Base-by-base conservation (phyloP, 2,113 vertebrate species). In the Gymnobelideus leadbeateri region DNA sequence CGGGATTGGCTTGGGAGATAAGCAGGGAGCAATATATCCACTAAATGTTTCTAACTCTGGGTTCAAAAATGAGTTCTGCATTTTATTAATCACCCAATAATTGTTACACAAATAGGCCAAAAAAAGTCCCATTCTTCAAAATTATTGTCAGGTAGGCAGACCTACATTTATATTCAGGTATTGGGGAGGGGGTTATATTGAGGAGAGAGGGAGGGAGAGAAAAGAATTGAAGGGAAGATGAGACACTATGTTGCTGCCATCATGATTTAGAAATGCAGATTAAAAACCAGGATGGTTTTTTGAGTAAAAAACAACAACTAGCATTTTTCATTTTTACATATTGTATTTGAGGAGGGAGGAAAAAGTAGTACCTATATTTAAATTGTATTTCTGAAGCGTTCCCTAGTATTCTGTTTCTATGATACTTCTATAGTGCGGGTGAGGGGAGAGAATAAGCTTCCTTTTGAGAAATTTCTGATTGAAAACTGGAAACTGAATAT, bases 51-150 rank as follows among this genome's bases (percentile, higher is more conserved):
- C 57, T 93, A 97, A 93, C 91, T 97, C 95, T 97, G 97, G 57
- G 92, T 54, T 94, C 19, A 89, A 97, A 61, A 9, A 96, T n/a
- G 96, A 11, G 89, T 92, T 91, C 9, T 46, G 54, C 49, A 97
- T 93, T 97, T 96, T 92, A 92, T 90, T 96, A 97, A 93, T 96
- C 96, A 96, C 96, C 94, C 97, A 14, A 4, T 90, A 95, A 91
- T 94, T 96, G 37, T 93, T 91, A 52, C 89, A 91, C 3, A 51
- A 1, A 93, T 94, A 93, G 68, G 46, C 91, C 94, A 97, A 93
- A 51, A 95, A 94, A 68, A 68, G 11, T 11, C 2, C 0, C 94
- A 89, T 91, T 26, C 0, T 97, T 98, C 23, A 92, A 94, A 89
- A 55, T 68, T 21, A 89, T 47, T 96, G 2, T 23, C 96, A 95